These are phyloP conservation scores for Apodemia mormo DNA, from an alignment of 2,888 invertebrate genomes.

Conservation along the genomic window DNA sequence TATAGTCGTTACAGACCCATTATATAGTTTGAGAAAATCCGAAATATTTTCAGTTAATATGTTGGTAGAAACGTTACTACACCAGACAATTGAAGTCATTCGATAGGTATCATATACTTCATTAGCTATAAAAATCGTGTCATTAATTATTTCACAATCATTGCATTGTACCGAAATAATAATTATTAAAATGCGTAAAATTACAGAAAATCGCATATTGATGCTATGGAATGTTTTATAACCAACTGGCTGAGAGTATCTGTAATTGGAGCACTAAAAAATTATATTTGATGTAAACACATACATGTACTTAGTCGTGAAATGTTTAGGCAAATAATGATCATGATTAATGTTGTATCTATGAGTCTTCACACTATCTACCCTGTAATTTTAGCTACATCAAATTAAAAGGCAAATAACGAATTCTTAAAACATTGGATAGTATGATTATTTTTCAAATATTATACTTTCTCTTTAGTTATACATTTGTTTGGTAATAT, in stretches of 20 bases:
- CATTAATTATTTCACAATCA: slow-evolving; percentile 40
- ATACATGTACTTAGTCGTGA: background rate
- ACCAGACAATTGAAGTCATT: slow-evolving; percentile 50
- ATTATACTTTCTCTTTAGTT: no score
- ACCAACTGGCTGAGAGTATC: background rate
- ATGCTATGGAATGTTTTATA: background rate
- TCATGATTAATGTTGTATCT: background rate
- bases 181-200: background rate
- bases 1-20: slow-evolving; percentile 43
- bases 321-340: background rate
- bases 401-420: background rate
- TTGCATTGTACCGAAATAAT: background rate
- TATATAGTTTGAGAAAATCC: slow-evolving; percentile 43
- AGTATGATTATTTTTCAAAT: no score
- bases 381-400: background rate
- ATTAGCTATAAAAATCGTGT: slow-evolving; percentile 45
- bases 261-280: background rate
- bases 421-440: background rate
- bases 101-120: slow-evolving; percentile 42
- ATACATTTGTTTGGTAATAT: no score
- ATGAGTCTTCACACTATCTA: background rate
- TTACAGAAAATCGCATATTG: background rate
- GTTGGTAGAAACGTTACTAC: slow-evolving; percentile 26
- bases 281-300: background rate
- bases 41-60: slow-evolving; percentile 15